Conservation (phyloP, 2,113 vertebrate genomes). For the Hassar affinis region DNA sequence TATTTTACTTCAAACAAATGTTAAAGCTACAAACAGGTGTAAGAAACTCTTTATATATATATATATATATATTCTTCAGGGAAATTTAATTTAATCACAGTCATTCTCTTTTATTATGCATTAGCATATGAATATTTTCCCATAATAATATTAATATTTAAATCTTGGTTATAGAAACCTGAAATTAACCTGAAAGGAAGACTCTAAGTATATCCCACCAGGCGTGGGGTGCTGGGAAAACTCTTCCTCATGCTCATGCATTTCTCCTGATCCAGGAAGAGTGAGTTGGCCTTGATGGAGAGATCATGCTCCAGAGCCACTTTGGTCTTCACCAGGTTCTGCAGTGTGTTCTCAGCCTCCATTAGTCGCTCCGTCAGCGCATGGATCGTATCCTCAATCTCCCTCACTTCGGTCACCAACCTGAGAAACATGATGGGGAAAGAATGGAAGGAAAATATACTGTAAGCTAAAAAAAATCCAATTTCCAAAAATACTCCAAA, state of each 20-base stretch:
- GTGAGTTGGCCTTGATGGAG: constrained; percentile 85
- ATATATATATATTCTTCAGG: neutral
- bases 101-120: neutral
- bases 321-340: constrained; percentile 82
- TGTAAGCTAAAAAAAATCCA: neutral
- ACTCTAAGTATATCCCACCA: constrained; percentile 80
- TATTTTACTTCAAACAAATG: neutral
- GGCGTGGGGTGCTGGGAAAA: constrained; percentile 82
- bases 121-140: neutral
- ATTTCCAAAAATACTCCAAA: too few species aligned
- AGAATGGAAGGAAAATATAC: neutral
- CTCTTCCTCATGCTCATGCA: constrained; percentile 91
- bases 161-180: neutral
- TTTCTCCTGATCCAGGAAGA: constrained; percentile 93
- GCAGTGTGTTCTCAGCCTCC: constrained; percentile 81
- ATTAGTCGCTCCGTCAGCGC: constrained; percentile 80
- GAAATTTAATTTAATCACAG: neutral
- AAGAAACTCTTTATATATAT: neutral
- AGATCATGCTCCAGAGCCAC: constrained; percentile 85
- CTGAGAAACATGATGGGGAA: constrained; percentile 61
- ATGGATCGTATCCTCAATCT: constrained; percentile 84
- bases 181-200: neutral
- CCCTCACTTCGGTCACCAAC: constrained; percentile 83
- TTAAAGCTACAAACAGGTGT: neutral
- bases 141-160: neutral